These are phyloP conservation scores for Campaea margaritaria DNA, from an alignment of 2,888 invertebrate species.

Conservation along the genomic window DNA sequence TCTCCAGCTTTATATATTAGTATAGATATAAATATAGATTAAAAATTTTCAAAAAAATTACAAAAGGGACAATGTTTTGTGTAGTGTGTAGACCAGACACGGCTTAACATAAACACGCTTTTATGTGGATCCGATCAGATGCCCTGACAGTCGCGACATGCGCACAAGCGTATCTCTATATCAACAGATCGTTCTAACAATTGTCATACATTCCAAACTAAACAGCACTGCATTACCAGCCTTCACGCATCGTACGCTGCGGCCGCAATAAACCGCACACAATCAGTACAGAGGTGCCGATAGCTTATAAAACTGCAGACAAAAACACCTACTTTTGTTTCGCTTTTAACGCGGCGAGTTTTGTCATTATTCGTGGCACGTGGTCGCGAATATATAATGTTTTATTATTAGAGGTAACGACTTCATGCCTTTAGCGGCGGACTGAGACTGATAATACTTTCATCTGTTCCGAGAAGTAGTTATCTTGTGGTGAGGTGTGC, in stretches of 20 bases:
- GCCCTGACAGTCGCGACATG: constrained; percentile 1
- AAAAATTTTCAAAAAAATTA: no score
- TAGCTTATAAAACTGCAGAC: constrained; percentile 69
- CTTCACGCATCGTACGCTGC: constrained; percentile 44
- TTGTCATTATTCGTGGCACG: constrained; percentile 80
- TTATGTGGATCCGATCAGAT: neutral
- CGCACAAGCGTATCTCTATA: constrained; percentile 21
- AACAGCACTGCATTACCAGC: constrained; percentile 31
- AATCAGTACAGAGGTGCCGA: constrained; percentile 70
- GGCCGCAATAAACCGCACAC: constrained; percentile 55
- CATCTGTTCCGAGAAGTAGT: constrained; percentile 78
- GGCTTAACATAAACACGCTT: no score
- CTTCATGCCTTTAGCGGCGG: constrained; percentile 79
- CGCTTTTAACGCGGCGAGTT: constrained; percentile 66
- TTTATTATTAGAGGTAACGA: constrained; percentile 69
- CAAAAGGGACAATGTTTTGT: no score
- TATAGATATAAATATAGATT: no score
- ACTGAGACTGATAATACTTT: constrained; percentile 78
- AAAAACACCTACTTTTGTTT: constrained; percentile 77
- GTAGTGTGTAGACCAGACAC: no score
- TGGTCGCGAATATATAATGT: constrained; percentile 83
- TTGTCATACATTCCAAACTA: constrained; percentile 28
- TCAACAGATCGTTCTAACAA: constrained; percentile 25
- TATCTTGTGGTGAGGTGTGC: constrained; percentile 57
- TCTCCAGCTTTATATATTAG: no score